Conservation (phyloP, 2,888 invertebrate genomes). For the Parasteatoda lunata region DNA sequence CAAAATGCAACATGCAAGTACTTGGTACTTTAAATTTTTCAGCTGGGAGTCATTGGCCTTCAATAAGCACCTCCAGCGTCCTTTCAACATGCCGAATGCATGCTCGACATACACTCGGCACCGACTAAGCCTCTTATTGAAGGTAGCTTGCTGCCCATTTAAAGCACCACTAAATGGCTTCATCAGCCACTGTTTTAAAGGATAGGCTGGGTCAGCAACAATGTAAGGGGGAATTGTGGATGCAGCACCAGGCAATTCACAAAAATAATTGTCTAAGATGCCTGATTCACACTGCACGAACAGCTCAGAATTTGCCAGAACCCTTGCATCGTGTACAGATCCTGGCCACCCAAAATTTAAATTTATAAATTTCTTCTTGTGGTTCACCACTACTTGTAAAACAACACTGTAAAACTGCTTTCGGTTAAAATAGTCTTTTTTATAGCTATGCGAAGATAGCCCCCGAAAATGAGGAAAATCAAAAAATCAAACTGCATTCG, state of each 20-base stretch:
- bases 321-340: slow-evolving; percentile 35
- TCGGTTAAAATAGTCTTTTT: too few relatives aligned
- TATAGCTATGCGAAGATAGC: too few relatives aligned
- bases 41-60: too few relatives aligned
- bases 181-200: slow-evolving; percentile 16
- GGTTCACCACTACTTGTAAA: slow-evolving; percentile 19
- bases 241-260: not conserved
- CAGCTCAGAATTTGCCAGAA: slow-evolving; percentile 17
- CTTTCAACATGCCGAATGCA: too few relatives aligned
- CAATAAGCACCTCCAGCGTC: too few relatives aligned
- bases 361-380: not conserved
- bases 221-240: not conserved
- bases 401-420: slow-evolving; percentile 14
- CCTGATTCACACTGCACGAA: not conserved
- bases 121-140: too few relatives aligned
- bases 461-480: too few relatives aligned
- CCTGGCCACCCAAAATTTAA: slow-evolving; percentile 40
- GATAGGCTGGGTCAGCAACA: slow-evolving; percentile 38
- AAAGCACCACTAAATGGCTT: slow-evolving; percentile 13
- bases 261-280: not conserved
- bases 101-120: too few relatives aligned
- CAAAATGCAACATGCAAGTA: too few relatives aligned
- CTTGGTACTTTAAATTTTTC: too few relatives aligned
- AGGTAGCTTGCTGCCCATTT: not conserved
- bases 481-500: too few relatives aligned